phyloP scores from a whole-genome alignment of 2,888 invertebrate species.

The Hirtodrosophila cameraria region DNA sequence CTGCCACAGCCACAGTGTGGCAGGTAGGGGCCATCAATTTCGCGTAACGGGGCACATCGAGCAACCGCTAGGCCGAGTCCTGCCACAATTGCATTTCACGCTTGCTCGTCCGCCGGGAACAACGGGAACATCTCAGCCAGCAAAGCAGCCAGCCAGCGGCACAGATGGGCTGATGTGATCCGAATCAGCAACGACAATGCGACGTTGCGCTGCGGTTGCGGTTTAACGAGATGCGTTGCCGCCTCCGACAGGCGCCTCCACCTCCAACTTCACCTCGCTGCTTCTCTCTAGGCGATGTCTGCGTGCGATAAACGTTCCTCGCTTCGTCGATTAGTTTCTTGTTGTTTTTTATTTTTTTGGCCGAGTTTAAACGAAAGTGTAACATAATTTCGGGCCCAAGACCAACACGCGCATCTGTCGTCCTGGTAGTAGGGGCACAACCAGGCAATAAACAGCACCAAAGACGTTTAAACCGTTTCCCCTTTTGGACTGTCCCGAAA shows the following conservation, averaged over 20 bases:
- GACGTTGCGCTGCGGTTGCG: slow-evolving; percentile 67
- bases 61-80: slow-evolving; percentile 65
- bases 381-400: slow-evolving; percentile 58
- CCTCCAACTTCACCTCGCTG: slow-evolving; percentile 15
- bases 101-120: slow-evolving; percentile 24
- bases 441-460: neutral
- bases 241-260: slow-evolving; percentile 72
- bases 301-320: slow-evolving; percentile 61
- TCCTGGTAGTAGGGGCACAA: slow-evolving; percentile 26
- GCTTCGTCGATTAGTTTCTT: slow-evolving; percentile 64
- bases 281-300: slow-evolving; percentile 42
- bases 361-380: slow-evolving; percentile 69
- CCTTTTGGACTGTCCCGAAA: slow-evolving; percentile 13
- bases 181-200: slow-evolving; percentile 52
- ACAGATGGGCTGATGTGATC: slow-evolving; percentile 78
- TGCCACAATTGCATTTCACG: slow-evolving; percentile 65
- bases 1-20: slow-evolving; percentile 16
- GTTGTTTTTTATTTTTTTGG: slow-evolving; percentile 48
- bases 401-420: slow-evolving; percentile 73
- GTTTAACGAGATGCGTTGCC: slow-evolving; percentile 81
- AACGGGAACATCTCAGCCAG: slow-evolving; percentile 38
- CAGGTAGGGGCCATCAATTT: slow-evolving; percentile 62
- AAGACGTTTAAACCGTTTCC: slow-evolving; percentile 5
- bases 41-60: slow-evolving; percentile 74
- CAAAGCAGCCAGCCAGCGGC: slow-evolving; percentile 36